Evolutionary conservation across 2,797 vertebrate genomes (phyloP), one percentile per base, ranked within the genome.

Genomic region (Enteromius trimaculatus): DNA sequence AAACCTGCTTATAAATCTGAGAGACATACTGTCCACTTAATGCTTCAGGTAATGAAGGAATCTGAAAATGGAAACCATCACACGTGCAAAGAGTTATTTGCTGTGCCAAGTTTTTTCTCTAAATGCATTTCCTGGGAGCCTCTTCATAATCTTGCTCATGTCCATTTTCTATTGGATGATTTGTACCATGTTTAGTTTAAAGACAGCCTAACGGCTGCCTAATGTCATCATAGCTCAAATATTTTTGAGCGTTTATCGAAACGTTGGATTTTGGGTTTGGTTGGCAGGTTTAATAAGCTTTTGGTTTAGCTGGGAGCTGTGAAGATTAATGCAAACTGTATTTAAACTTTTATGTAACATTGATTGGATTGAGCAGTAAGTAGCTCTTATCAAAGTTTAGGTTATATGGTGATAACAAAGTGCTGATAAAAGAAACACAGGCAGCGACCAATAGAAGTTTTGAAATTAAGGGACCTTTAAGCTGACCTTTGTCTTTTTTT

Each of bases 1-100:
- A 68, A 31, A 34, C 31, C 29, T 39, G 29, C 31, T 39, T 68
- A 17, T 68, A 21, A 62, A 26, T 29, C 5, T 3, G 23, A 62
- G 58, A 14, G 58, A 62, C 23, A 8, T 53, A 19, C 49, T 53
- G 19, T 53, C 51, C 19, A 53, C 1, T 19, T 8, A 2, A 58
- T 58, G 29, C 44, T 79, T 68, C 11, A 39, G 77, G 29, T 79
- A 53, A 68, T 68, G 8, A 23, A 26, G 44, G 29, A 68, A 37
- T 11, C 19, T 79, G 5, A 21, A 79, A 37, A 3, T 37, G 66
- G 44, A 66, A 34, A 51, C 44, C 44, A 26, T n/a, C 5, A 44
- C 6, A n/a, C 14, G 53, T 62, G 3, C 23, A 62, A 16, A 75
- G 19, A 75, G 23, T 21, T 77, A 64, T 77, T 58, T 65, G 76